phyloP scores from a whole-genome alignment of 2,113 vertebrate genomes.

The Malurus alboscapulatus region DNA sequence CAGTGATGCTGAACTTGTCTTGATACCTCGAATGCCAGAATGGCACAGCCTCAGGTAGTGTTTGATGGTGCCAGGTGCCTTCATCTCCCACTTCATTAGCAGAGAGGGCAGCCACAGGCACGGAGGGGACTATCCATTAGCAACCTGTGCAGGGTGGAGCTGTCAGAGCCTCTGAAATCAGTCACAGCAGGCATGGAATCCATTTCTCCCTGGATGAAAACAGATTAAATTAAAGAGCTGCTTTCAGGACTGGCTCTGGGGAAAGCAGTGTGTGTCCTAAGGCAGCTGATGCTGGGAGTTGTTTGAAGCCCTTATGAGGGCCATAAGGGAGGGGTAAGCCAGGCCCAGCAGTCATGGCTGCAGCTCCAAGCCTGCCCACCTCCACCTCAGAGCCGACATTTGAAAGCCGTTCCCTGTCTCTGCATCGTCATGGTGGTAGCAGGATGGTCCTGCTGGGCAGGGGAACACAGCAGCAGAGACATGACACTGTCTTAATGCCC shows the following conservation, averaged over 20 bases:
- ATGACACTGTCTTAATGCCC: background rate
- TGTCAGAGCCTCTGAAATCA: background rate
- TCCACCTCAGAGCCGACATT: background rate
- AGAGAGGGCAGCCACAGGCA: background rate
- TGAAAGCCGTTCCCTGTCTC: background rate
- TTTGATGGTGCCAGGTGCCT: background rate
- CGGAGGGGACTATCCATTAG: background rate
- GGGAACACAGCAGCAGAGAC: accelerated
- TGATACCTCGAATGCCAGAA: background rate
- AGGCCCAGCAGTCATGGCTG: accelerated
- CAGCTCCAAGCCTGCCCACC: background rate
- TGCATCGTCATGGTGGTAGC: background rate
- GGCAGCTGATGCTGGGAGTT: background rate
- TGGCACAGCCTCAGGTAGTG: background rate
- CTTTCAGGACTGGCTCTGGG: background rate
- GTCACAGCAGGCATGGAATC: background rate
- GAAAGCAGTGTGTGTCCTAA: background rate
- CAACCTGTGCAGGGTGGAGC: background rate
- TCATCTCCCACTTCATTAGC: background rate
- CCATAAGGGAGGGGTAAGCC: background rate
- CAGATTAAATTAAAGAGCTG: background rate
- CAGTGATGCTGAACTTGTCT: background rate
- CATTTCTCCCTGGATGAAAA: background rate
- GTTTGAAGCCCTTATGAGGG: background rate
- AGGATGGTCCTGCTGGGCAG: background rate